Conservation (phyloP, 1,140 invertebrate species). For the Drosophila ogumai region DNA sequence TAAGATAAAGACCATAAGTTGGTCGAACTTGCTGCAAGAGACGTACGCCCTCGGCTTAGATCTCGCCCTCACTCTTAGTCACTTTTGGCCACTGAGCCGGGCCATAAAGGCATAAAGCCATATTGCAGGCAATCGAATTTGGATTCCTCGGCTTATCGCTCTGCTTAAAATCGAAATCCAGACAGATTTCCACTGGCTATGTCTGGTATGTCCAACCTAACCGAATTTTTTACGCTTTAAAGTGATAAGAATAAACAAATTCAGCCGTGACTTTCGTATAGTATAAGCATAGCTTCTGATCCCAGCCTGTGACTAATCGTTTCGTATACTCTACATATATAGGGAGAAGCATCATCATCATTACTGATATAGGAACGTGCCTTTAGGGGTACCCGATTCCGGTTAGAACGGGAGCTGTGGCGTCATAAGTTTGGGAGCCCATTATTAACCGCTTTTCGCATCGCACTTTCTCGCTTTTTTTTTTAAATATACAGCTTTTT, state of each 20-base stretch:
- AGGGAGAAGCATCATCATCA: constrained; percentile 19
- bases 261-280: constrained; percentile 3
- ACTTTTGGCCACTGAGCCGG: constrained; percentile 29
- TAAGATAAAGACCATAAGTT: constrained; percentile 30
- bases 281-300: constrained; percentile 3
- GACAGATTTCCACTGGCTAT: constrained; percentile 24
- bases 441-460: constrained; percentile 15
- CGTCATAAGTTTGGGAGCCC: constrained; percentile 39
- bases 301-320: constrained; percentile 45
- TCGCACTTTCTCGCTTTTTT: not conserved
- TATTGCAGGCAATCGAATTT: constrained; percentile 9
- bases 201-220: constrained; percentile 7
- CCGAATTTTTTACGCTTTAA: constrained; percentile 2
- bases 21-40: constrained; percentile 12
- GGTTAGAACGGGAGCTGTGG: constrained; percentile 16
- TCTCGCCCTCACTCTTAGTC: constrained; percentile 4
- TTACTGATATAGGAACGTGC: constrained; percentile 54
- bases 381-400: constrained; percentile 24
- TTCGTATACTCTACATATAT: constrained; percentile 11
- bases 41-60: constrained; percentile 10
- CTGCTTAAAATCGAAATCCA: not conserved
- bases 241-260: constrained; percentile 21
- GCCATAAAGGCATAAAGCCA: constrained; percentile 42
- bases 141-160: constrained; percentile 12
- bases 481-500: constrained; percentile 39